Evolutionary conservation across 2,113 vertebrate species (phyloP), one percentile per base, ranked within the genome.

Genomic region (Sakesphorus luctuosus): DNA sequence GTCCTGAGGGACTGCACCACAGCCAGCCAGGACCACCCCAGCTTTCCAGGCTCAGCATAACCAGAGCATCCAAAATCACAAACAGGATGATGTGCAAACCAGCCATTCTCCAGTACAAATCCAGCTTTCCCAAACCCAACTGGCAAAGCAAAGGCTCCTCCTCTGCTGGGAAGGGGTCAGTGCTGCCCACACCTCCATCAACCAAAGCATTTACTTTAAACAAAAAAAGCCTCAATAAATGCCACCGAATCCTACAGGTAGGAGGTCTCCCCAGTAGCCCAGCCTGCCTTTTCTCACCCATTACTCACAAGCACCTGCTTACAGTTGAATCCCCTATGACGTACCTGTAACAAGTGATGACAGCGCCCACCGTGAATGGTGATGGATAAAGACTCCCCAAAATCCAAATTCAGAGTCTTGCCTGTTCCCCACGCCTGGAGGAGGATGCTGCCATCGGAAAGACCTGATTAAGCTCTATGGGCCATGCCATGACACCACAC

Each of bases 1-100:
- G n/a, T 26, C 62, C 44, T 2, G 6, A 63, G 49, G 43, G n/a
- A 33, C 36, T 11, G 21, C 0, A 0, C 13, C 0, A 0, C 3
- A 4, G 13, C 18, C 81, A 31, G 16, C 13, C 13, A 14, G 36
- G 40, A 69, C 13, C 11, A 4, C 1, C 29, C 16, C 0, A 0
- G 3, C 40, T 76, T 79, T 36, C 38, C 40, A 67, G 49, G 25
- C 52, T 53, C 11, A 3, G 56, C 52, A 58, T 12, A 58, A 53
- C 73, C 56, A 46, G 43, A 90, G 47, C 69, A 72, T 17, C 69
- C n/a, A 2, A 17, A 67, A 59, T 21, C 10, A 26, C 35, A 5
- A 46, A 15, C 0, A 16, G 61, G 65, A 46, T 23, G 58, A 62
- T 16, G 38, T 23, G 25, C 52, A 50, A 19, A 50, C 11, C 66